Evolutionary conservation across 2,113 vertebrate species (phyloP).

Genomic region (Myrmecobius fasciatus): DNA sequence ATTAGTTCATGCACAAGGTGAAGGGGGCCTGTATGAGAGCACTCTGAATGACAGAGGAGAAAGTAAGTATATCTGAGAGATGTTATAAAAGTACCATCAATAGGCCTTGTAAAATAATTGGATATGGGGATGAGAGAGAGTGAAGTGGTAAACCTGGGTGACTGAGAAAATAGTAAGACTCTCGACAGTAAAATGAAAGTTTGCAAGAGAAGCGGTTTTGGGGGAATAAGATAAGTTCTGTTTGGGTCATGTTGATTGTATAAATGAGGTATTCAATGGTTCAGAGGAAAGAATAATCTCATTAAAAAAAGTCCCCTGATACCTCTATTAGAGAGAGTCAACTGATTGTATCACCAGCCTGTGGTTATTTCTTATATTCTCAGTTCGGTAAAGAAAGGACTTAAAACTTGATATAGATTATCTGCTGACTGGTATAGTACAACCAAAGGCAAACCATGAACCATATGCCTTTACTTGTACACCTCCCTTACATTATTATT

Average conservation of each 20-base stretch:
- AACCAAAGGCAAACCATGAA: neutral
- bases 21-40: neutral
- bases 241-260: neutral
- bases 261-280: neutral
- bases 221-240: neutral
- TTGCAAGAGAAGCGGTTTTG: neutral
- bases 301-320: neutral
- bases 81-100: neutral
- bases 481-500: neutral
- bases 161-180: neutral
- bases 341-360: neutral
- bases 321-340: neutral
- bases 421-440: neutral
- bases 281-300: neutral
- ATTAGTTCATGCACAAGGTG: neutral
- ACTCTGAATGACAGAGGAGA: neutral
- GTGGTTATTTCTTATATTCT: neutral
- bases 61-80: neutral
- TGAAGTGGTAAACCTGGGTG: neutral
- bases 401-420: neutral
- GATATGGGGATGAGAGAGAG: neutral
- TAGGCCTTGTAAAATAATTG: neutral
- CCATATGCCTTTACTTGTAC: neutral
- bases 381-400: neutral
- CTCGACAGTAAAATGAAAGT: neutral